A percentile compares a stretch with the other conserved stretches of the same genome.
These are phyloP conservation scores for Uria aalge DNA, from an alignment of 2,113 vertebrate genomes.

Conservation along the genomic window DNA sequence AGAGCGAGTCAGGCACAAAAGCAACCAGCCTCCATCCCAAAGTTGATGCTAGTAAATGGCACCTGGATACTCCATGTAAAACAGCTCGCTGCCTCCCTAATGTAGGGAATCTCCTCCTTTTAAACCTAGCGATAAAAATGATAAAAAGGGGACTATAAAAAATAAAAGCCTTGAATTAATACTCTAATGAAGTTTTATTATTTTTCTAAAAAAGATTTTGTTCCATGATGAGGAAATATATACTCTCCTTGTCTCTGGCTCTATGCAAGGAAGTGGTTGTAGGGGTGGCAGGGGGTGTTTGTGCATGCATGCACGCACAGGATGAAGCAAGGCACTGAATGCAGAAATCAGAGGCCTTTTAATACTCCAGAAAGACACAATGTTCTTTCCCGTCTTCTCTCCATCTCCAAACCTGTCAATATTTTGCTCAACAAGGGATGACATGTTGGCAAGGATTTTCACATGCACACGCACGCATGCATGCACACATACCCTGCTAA, in stretches of 20 bases:
- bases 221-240: slow-evolving; percentile 60
- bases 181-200: slow-evolving; percentile 69
- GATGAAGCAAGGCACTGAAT: not conserved
- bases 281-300: not conserved
- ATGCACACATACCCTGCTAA: not conserved
- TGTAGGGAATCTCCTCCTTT: slow-evolving; percentile 59
- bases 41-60: slow-evolving; percentile 55
- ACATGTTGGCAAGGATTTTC: slow-evolving; percentile 5
- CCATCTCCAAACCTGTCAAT: slow-evolving; percentile 37
- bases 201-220: slow-evolving; percentile 66
- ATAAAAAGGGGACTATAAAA: slow-evolving; percentile 61
- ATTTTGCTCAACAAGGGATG: slow-evolving; percentile 21
- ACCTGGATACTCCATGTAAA: slow-evolving; percentile 49
- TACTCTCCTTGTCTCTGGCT: slow-evolving; percentile 35
- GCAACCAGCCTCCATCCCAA: slow-evolving; percentile 12
- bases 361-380: not conserved
- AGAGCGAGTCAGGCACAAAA: not conserved
- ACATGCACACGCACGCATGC: not conserved
- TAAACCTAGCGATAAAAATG: slow-evolving; percentile 66
- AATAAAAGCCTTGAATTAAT: slow-evolving; percentile 63
- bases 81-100: slow-evolving; percentile 52
- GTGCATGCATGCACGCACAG: fast-evolving
- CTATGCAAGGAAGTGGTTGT: not conserved
- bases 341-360: not conserved
- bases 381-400: not conserved